phyloP scores from a whole-genome alignment of 2,113 vertebrate genomes.

The Melospiza georgiana region DNA sequence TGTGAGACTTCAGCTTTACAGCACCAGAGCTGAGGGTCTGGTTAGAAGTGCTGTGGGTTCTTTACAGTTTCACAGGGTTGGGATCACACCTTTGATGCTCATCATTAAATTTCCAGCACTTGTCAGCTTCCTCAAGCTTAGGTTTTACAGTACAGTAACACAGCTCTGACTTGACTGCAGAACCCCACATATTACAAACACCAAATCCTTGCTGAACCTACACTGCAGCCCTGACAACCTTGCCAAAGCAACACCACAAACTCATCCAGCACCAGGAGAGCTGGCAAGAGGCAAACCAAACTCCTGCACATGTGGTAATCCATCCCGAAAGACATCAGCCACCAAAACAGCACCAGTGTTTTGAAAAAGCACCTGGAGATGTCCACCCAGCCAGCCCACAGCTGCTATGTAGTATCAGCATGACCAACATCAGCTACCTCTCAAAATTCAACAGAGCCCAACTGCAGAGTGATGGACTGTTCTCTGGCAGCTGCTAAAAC shows the following conservation, averaged over 20 bases:
- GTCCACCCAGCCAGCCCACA: neutral
- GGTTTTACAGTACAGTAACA: neutral
- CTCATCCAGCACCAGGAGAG: neutral
- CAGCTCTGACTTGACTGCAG: neutral
- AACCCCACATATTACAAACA: rapidly evolving
- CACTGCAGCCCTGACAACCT: neutral
- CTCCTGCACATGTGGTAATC: rapidly evolving
- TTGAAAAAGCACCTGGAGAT: neutral
- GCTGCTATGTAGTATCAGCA: neutral
- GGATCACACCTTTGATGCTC: neutral
- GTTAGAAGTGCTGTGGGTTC: neutral
- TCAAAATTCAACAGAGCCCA: neutral
- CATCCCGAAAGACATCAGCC: neutral
- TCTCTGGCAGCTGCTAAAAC: neutral
- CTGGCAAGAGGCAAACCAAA: neutral
- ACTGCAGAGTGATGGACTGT: neutral
- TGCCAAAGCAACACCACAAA: neutral
- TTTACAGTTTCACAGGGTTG: neutral
- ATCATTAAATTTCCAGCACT: neutral
- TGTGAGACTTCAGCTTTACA: neutral
- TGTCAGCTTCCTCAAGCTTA: neutral
- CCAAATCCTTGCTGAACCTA: neutral
- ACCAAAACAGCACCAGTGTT: neutral
- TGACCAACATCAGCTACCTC: neutral
- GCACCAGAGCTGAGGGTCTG: neutral